phyloP scores from a whole-genome alignment of 2,888 invertebrate species.

The Drosophila rubida region DNA sequence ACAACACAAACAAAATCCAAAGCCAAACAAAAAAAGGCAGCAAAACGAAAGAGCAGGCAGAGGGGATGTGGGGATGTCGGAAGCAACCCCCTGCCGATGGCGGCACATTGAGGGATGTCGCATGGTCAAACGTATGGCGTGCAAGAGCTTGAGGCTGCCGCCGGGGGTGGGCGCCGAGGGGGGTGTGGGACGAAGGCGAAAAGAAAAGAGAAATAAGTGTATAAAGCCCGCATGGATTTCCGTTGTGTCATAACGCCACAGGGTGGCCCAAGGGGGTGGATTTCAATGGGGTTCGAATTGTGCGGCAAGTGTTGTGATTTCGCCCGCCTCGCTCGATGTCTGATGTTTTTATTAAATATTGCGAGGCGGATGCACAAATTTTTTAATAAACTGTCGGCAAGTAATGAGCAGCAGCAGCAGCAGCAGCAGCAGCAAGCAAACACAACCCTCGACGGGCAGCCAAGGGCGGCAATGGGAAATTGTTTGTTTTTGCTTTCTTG shows the following conservation, averaged over 20 bases:
- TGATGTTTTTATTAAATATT: constrained; percentile 76
- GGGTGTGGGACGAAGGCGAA: not conserved
- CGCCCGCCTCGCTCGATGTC: constrained; percentile 13
- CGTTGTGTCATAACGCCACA: constrained; percentile 31
- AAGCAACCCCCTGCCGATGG: constrained; percentile 38
- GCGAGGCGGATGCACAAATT: constrained; percentile 55
- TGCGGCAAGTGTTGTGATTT: constrained; percentile 68
- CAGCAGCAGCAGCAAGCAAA: constrained; percentile 10
- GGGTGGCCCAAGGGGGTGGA: constrained; percentile 11
- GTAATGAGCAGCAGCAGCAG: constrained; percentile 48
- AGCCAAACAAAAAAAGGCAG: constrained; percentile 35
- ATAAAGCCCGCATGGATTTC: constrained; percentile 48
- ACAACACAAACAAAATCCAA: constrained; percentile 16
- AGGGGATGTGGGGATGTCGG: constrained; percentile 20
- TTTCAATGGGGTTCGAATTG: not conserved
- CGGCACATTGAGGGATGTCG: constrained; percentile 51
- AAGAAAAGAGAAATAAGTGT: not conserved
- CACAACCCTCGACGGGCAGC: not conserved
- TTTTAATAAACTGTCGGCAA: constrained; percentile 75
- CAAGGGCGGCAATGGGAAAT: constrained; percentile 45
- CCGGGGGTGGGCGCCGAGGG: not conserved
- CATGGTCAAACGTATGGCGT: constrained; percentile 37
- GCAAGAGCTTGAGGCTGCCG: constrained; percentile 21
- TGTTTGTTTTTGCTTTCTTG: constrained; percentile 63
- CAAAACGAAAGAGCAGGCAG: constrained; percentile 27